A percentile compares a stretch with the other conserved stretches of the same genome.
These are phyloP conservation scores for Nebria salina DNA, from an alignment of 2,888 invertebrate species.

Conservation along the genomic window DNA sequence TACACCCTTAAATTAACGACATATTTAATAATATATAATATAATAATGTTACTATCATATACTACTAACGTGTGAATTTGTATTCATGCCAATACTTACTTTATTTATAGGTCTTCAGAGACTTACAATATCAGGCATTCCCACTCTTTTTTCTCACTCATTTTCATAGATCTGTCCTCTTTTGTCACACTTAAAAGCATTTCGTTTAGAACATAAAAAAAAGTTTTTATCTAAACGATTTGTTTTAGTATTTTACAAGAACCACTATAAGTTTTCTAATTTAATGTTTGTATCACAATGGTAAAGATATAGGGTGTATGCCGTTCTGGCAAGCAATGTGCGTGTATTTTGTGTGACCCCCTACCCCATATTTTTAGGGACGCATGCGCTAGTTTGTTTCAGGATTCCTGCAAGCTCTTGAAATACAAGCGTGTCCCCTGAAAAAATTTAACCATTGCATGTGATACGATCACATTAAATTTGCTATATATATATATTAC, in stretches of 20 bases:
- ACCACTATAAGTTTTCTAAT: background rate
- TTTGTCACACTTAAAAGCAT: background rate
- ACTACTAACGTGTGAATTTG: background rate
- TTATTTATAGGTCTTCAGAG: constrained; percentile 10
- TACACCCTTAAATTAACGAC: background rate
- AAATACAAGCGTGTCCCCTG: background rate
- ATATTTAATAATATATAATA: background rate
- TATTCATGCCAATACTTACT: constrained; percentile 17
- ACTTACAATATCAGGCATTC: background rate
- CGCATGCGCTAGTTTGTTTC: constrained; percentile 9
- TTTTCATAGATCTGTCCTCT: background rate
- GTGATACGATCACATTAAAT: background rate
- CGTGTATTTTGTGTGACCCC: constrained; percentile 42
- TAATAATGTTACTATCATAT: background rate
- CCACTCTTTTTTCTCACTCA: constrained; percentile 11
- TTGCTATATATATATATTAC: background rate
- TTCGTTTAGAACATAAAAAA: constrained; percentile 4
- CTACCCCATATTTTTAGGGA: constrained; percentile 25
- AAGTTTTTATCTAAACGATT: background rate
- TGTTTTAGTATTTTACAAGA: background rate
- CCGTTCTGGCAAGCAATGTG: constrained; percentile 27
- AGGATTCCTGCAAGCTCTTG: constrained; percentile 2
- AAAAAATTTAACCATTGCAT: background rate
- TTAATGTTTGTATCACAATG: background rate
- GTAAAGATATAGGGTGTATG: constrained; percentile 12